Percentiles rank a stretch among this genome's conserved stretches.
phyloP scores from a whole-genome alignment of 64 coral and sea anemone species.

The Stylophora pistillata region DNA sequence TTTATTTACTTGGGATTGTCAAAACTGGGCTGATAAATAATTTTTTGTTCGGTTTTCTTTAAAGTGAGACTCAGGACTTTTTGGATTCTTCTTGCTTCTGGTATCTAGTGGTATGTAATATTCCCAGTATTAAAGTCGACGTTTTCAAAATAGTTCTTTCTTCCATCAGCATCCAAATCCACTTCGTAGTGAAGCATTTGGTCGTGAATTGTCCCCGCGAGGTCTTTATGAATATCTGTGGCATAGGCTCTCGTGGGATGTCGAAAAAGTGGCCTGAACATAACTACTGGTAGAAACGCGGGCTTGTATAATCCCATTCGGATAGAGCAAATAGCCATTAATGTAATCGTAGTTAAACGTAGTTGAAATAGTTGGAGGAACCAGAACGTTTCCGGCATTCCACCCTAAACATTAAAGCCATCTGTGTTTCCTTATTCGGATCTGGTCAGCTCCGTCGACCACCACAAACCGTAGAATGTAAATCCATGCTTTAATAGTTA shows the following conservation, averaged over 20 bases:
- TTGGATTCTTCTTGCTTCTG: no score
- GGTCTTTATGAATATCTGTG: constrained; percentile 4
- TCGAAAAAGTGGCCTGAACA: constrained; percentile 41
- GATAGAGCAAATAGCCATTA: constrained; percentile 80
- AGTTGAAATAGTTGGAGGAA: constrained; percentile 62
- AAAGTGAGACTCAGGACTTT: no score
- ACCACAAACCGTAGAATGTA: no score
- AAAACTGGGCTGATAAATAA: constrained; percentile 54
- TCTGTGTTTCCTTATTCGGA: no score
- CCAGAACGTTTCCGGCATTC: constrained; percentile 48
- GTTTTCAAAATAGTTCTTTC: no score
- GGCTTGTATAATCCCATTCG: constrained; percentile 72
- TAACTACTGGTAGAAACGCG: constrained; percentile 54
- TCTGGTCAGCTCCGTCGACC: no score
- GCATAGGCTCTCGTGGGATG: constrained; percentile 48
- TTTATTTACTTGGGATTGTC: constrained; percentile 50
- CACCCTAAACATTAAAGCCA: constrained; percentile 55
- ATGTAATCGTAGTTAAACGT: constrained; percentile 82
- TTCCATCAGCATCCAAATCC: no score
- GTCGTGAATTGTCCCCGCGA: constrained; percentile 50
- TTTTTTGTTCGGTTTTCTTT: no score
- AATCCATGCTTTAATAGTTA: no score
- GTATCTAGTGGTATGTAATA: no score
- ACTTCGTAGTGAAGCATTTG: no score
- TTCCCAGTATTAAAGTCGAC: no score